phyloP scores from a whole-genome alignment of 1,140 invertebrate species.

The Plutomurus gul region DNA sequence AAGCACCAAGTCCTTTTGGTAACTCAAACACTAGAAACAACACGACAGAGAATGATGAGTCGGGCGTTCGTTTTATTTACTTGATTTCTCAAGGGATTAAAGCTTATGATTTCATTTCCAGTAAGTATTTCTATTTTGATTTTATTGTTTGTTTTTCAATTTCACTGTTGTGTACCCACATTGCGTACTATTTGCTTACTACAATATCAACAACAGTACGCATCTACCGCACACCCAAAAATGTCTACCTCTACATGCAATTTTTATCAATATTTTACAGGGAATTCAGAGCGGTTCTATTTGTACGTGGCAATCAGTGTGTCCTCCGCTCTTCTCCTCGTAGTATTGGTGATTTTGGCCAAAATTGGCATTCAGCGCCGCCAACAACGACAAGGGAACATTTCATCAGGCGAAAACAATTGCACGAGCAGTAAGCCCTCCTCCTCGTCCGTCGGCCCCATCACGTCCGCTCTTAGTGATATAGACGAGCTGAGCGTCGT shows the following conservation, averaged over 20 bases:
- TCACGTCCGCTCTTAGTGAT: slow-evolving; percentile 45
- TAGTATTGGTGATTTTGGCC: slow-evolving; percentile 65
- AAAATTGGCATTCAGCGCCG: slow-evolving; percentile 39
- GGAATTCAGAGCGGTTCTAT: slow-evolving; percentile 76
- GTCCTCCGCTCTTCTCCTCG: slow-evolving; percentile 67
- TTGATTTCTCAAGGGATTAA: slow-evolving; percentile 70
- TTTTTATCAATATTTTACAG: slow-evolving; percentile 60
- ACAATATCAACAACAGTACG: no score
- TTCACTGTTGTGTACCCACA: not conserved
- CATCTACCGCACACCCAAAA: no score
- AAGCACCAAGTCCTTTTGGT: not conserved
- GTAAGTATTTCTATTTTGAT: slow-evolving; percentile 19
- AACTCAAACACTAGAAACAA: no score
- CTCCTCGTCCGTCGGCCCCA: slow-evolving; percentile 6
- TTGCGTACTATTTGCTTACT: no score
- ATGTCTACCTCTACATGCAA: slow-evolving; percentile 46
- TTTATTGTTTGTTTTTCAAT: not conserved
- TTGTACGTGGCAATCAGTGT: slow-evolving; percentile 75
- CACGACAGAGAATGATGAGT: slow-evolving; percentile 58
- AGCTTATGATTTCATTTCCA: slow-evolving; percentile 62
- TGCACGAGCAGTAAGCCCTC: slow-evolving; percentile 36
- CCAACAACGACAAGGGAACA: not conserved
- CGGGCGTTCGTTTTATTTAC: slow-evolving; percentile 62
- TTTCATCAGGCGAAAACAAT: not conserved
- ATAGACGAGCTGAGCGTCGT: slow-evolving; percentile 48